phyloP scores from a whole-genome alignment of 2,113 vertebrate genomes.

The Caloenas nicobarica region DNA sequence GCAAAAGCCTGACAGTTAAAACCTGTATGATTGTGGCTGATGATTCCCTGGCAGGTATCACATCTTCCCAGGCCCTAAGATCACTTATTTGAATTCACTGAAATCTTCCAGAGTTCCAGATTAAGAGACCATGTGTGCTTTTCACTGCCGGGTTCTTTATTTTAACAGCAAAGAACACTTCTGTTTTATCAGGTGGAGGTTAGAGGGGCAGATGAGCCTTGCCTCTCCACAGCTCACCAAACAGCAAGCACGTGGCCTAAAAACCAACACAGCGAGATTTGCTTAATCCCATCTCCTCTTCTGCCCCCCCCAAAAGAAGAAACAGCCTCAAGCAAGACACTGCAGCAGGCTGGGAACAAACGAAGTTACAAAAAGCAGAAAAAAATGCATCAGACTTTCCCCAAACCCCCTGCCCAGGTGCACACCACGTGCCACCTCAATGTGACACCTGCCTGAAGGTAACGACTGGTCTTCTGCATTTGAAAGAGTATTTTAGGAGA shows the following conservation, averaged over 20 bases:
- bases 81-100: background rate
- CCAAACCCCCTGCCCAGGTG: background rate
- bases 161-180: background rate
- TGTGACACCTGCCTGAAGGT: rapidly evolving
- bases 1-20: background rate
- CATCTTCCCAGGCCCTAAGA: background rate
- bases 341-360: background rate
- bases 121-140: background rate
- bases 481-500: too few relatives aligned
- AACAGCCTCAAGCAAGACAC: background rate
- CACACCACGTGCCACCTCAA: background rate
- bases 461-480: background rate
- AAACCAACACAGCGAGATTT: background rate
- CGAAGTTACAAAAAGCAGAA: background rate
- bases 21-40: background rate
- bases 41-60: background rate
- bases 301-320: background rate
- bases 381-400: background rate
- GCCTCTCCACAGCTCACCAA: background rate
- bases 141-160: background rate
- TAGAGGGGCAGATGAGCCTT: background rate
- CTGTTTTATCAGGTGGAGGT: background rate
- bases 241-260: background rate
- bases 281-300: background rate
- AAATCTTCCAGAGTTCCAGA: background rate